Percentiles rank a stretch among this genome's conserved stretches.
Evolutionary conservation across 2,113 vertebrate species (phyloP).

Genomic region (Plecturocebus donacophilus): DNA sequence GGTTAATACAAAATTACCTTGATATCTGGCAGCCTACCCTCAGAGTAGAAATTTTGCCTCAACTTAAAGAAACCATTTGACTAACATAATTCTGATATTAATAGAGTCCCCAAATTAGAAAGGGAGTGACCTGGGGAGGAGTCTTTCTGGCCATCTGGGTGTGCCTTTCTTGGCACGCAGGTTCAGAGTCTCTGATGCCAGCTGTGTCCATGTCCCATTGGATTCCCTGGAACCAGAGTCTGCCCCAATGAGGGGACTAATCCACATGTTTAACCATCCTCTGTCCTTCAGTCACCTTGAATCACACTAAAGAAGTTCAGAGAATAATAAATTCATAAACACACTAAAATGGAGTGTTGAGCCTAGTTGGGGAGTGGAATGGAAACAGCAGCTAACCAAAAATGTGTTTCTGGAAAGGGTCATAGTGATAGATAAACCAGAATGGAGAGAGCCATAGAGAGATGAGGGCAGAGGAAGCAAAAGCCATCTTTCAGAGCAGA

Average conservation of each 20-base stretch:
- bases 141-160: neutral
- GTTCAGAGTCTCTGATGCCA: neutral
- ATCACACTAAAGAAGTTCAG: neutral
- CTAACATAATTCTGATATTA: neutral
- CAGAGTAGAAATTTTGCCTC: neutral
- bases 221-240: neutral
- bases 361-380: neutral
- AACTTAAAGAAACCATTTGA: neutral
- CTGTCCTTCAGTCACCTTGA: neutral
- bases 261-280: neutral
- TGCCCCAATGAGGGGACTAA: neutral
- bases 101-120: neutral
- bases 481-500: neutral
- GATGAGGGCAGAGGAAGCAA: neutral
- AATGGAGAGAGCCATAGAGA: neutral
- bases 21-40: neutral
- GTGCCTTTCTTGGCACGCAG: neutral
- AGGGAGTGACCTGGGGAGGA: fast-evolving
- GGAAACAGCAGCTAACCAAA: neutral
- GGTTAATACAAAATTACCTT: neutral
- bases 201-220: neutral
- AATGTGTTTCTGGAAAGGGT: neutral
- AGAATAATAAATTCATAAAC: neutral
- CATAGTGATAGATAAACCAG: neutral
- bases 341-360: neutral